Base-by-base conservation (phyloP, 2,113 vertebrate species). In the Clarias magur region DNA sequence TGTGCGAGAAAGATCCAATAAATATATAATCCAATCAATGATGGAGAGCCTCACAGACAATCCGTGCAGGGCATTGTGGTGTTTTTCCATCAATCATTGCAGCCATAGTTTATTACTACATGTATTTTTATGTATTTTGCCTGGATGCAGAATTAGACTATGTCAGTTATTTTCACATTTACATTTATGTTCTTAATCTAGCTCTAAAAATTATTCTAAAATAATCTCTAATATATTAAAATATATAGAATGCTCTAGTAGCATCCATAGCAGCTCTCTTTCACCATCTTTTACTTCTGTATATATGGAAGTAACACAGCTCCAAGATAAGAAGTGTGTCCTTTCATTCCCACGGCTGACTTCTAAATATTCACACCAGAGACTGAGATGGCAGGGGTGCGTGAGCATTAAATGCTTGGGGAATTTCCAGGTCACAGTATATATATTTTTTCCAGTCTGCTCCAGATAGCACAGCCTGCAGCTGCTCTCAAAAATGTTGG, bases 321-420 rank as follows among this genome's bases (percentile, higher is more conserved):
- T 86, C 80, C 89, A 80, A 92, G 94, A 95, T 94, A 87, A 93
- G 92, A 91, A 91, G 30, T 85, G 89, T 86, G 86, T 70, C 79
- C 84, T 91, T 89, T 87, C 65, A 88, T 90, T 27, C 76, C 90
- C 91, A 90, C 91, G 90, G 91, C 91, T 91, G 90, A 89, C 90
- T 93, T 95, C 93, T 93, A 94, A 94, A 95, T 94, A 95, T 94
- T 93, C 91, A 87, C 90, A 92, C 93, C 38, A 94, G 92, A 93
- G 93, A 86, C 82, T 4, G 53, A 88, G 88, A 91, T 62, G 90
- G 89, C 79, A 89, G 86, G 90, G 81, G 25, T 67, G 63, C 27
- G 16, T 54, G 42, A n/a, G 81, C 25, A 54, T 8, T 67, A 83
- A 83, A 83, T 19, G 54, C 85, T 82, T 30, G 56, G 93, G 89